phyloP scores from a whole-genome alignment of 2,113 vertebrate genomes.

The Macquaria australasica region DNA sequence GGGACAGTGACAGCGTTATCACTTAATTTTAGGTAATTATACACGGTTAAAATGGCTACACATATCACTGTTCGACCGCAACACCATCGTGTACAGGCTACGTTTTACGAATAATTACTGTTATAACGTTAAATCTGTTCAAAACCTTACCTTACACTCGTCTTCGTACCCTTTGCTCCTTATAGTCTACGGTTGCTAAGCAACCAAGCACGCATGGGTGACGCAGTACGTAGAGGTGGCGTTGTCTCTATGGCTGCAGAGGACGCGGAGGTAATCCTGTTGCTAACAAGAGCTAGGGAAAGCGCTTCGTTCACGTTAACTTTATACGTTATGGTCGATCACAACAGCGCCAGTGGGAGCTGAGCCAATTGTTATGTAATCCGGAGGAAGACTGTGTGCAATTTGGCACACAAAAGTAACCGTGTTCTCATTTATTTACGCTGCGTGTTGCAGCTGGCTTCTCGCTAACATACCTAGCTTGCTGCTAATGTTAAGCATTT shows the following conservation, averaged over 20 bases:
- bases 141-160: conserved; percentile 21
- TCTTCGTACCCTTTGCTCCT: neutral
- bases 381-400: neutral
- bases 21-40: neutral
- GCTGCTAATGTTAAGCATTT: conserved; percentile 39
- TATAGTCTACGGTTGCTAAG: conserved; percentile 41
- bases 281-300: conserved; percentile 18
- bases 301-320: neutral
- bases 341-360: neutral
- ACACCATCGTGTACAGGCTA: fast-evolving
- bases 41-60: neutral
- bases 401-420: neutral
- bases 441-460: neutral
- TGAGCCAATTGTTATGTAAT: fast-evolving
- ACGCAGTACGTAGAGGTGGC: conserved; percentile 58
- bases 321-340: neutral
- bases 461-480: conserved; percentile 35
- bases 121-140: neutral
- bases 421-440: neutral
- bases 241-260: conserved; percentile 84
- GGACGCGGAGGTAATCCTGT: conserved; percentile 76
- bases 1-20: neutral
- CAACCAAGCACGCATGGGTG: conserved; percentile 53
- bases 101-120: neutral
- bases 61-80: neutral